Evolutionary conservation across 2,113 vertebrate species (phyloP).

Genomic region (Turdus rufiventris): DNA sequence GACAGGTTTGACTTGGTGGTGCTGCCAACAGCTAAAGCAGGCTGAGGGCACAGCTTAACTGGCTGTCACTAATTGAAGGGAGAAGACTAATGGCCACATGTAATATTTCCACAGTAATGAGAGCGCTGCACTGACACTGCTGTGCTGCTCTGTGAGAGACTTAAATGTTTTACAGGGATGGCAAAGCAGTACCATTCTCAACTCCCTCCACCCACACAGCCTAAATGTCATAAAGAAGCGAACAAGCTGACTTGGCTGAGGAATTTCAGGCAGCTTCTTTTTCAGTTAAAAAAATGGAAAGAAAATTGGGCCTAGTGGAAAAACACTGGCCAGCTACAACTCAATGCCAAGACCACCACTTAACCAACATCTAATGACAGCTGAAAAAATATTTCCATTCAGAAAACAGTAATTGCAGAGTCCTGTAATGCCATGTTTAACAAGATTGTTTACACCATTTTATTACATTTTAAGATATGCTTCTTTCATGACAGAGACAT

Average conservation of each 20-base stretch:
- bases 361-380: not conserved
- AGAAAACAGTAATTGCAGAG: not conserved
- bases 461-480: not conserved
- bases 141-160: not conserved
- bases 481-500: not conserved
- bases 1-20: not conserved
- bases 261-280: slow-evolving; percentile 12
- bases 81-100: slow-evolving; percentile 14
- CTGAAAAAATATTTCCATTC: not conserved
- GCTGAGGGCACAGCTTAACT: not conserved
- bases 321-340: slow-evolving; percentile 2
- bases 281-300: slow-evolving; percentile 19
- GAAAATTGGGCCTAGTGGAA: not conserved
- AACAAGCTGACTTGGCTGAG: slow-evolving; percentile 30
- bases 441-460: not conserved
- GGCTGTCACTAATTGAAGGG: slow-evolving; percentile 32
- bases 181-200: not conserved
- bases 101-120: slow-evolving; percentile 23
- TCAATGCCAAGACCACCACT: not conserved
- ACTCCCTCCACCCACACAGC: not conserved
- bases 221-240: slow-evolving; percentile 16
- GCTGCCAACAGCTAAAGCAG: not conserved
- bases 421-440: not conserved
- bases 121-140: not conserved
- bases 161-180: slow-evolving; percentile 30